These are phyloP conservation scores for Dipodomys stephensi DNA, from an alignment of 2,113 vertebrate genomes.

Conservation along the genomic window DNA sequence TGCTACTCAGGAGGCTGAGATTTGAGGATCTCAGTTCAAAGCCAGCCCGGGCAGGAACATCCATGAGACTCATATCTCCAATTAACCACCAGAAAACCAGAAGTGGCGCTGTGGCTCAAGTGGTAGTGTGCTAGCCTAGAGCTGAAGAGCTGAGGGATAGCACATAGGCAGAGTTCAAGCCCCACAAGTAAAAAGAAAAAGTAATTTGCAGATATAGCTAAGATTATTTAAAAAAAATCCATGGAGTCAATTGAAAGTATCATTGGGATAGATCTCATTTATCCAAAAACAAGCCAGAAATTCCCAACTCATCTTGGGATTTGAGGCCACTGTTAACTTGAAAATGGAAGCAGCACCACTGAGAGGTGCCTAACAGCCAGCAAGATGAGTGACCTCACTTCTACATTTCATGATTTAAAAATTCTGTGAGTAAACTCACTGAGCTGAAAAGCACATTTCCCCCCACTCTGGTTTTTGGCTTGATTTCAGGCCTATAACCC, in stretches of 20 bases:
- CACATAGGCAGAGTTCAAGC: no score
- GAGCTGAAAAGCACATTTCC: background rate
- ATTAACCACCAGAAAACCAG: no score
- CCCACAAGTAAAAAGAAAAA: background rate
- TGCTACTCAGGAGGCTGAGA: no score
- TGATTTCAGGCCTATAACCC: background rate
- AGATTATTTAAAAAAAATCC: background rate
- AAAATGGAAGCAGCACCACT: background rate
- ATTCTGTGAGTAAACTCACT: background rate
- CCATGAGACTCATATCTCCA: no score
- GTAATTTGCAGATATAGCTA: background rate
- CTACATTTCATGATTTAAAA: background rate
- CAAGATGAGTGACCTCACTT: background rate
- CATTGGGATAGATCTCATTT: background rate
- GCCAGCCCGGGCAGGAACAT: no score
- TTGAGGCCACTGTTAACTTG: background rate
- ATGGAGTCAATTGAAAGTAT: background rate
- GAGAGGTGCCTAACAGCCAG: background rate
- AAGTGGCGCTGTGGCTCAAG: no score
- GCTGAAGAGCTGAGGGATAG: no score
- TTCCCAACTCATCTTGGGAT: background rate
- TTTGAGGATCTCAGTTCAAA: no score
- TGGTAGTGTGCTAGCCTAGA: no score
- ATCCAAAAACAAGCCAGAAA: background rate
- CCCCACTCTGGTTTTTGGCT: background rate